A percentile compares a stretch with the other conserved stretches of the same genome.
phyloP scores from a whole-genome alignment of 2,797 vertebrate genomes.

The Premnoplex brunnescens region DNA sequence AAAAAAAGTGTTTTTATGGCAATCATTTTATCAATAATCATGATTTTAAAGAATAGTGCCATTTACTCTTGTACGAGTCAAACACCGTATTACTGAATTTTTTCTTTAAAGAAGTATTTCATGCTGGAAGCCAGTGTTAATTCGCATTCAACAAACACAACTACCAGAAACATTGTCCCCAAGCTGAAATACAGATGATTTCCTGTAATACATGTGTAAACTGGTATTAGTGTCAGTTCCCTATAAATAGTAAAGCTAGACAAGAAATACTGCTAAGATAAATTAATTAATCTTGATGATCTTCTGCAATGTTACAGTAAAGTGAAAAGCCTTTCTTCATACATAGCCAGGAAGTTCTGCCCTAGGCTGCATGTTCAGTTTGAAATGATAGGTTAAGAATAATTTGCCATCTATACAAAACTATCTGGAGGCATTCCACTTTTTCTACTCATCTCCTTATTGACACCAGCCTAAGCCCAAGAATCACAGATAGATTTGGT shows the following conservation, averaged over 20 bases:
- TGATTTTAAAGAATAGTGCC: background rate
- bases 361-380: background rate
- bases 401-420: background rate
- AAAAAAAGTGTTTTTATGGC: background rate
- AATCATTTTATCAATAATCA: background rate
- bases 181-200: background rate
- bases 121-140: background rate
- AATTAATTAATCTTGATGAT: slow-evolving; percentile 5
- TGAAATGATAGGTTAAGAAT: background rate
- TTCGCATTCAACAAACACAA: background rate
- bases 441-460: background rate
- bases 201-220: background rate
- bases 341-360: background rate
- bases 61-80: background rate
- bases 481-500: background rate
- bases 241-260: background rate
- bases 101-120: background rate
- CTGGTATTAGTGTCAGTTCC: background rate
- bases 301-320: background rate
- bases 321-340: background rate
- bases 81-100: background rate
- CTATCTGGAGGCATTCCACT: background rate
- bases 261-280: background rate
- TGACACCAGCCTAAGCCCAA: background rate
- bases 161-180: background rate